These are phyloP conservation scores for Lordiphosa clarofinis DNA, from an alignment of 1,140 invertebrate species.

Conservation along the genomic window DNA sequence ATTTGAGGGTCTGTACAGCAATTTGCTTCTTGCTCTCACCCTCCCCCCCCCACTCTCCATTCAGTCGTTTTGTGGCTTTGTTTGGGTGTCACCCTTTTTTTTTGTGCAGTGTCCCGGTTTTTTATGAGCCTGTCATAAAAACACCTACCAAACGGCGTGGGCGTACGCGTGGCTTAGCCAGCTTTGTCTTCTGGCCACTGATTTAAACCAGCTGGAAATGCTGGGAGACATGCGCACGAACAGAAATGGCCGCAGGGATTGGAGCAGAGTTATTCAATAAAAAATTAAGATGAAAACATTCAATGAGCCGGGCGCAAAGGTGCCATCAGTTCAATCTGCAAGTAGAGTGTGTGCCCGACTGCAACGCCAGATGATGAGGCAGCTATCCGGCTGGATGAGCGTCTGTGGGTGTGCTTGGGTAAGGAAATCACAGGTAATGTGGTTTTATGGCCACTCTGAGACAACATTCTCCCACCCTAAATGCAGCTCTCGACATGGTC, in stretches of 20 bases:
- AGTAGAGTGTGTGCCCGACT: constrained; percentile 28
- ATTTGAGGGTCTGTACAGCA: constrained; percentile 34
- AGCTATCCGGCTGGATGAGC: constrained; percentile 11
- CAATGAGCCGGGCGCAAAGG: constrained; percentile 66
- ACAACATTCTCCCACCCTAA: constrained; percentile 33
- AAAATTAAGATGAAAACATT: constrained; percentile 74
- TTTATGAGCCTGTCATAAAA: constrained; percentile 55
- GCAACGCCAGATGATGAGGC: constrained; percentile 54
- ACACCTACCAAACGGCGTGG: constrained; percentile 43
- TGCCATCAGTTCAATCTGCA: constrained; percentile 37
- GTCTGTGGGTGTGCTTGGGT: constrained; percentile 25
- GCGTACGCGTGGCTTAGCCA: constrained; percentile 30
- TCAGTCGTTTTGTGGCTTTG: constrained; percentile 59
- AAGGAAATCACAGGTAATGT: constrained; percentile 71
- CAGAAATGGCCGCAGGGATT: not conserved
- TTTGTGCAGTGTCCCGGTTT: constrained; percentile 32
- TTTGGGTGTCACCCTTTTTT: constrained; percentile 51
- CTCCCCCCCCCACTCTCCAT: not conserved
- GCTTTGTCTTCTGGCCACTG: constrained; percentile 9
- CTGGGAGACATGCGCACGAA: not conserved
- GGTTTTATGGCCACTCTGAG: constrained; percentile 65
- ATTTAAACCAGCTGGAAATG: constrained; percentile 1
- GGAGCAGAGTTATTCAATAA: constrained; percentile 58
- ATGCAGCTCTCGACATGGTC: constrained; percentile 46
- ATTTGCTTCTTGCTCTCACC: constrained; percentile 3